Conservation (phyloP, 2,888 invertebrate genomes). For the Oscheius sp. region DNA sequence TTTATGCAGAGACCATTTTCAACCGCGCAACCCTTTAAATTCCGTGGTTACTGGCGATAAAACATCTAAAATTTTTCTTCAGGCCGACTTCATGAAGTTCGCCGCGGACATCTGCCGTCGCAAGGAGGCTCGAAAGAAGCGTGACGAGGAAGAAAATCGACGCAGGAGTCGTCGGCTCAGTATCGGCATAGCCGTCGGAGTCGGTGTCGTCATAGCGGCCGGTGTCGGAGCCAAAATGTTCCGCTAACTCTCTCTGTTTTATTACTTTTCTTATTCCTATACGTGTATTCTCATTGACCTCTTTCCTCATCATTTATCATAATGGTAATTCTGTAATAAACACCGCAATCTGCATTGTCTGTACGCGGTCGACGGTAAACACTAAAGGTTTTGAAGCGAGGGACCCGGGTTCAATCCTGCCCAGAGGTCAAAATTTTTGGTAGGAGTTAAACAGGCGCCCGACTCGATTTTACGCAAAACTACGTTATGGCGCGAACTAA, state of each 20-base stretch:
- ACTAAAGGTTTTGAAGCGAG: no score
- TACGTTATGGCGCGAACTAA: no score
- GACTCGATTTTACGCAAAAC: no score
- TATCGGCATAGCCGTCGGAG: constrained; percentile 36
- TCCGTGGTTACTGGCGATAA: no score
- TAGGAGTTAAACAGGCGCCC: no score
- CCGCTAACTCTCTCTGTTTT: background rate
- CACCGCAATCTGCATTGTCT: no score
- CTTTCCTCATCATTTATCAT: background rate
- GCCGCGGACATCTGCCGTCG: constrained; percentile 38
- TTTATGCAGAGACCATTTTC: no score
- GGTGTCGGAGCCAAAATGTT: constrained; percentile 1
- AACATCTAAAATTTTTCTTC: constrained; percentile 1
- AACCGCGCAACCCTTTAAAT: no score
- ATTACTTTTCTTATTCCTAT: constrained; percentile 2
- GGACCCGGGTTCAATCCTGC: no score
- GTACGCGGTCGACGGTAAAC: no score
- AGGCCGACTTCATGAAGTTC: constrained; percentile 49
- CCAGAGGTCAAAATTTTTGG: no score
- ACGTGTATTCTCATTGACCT: constrained; percentile 33
- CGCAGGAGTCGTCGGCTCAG: constrained; percentile 34
- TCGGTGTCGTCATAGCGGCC: constrained; percentile 28
- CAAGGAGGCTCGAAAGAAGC: background rate
- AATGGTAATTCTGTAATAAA: no score
- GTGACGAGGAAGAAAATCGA: background rate